Evolutionary conservation across 1,140 invertebrate genomes (phyloP).

Genomic region (Matsumurasca onukii): DNA sequence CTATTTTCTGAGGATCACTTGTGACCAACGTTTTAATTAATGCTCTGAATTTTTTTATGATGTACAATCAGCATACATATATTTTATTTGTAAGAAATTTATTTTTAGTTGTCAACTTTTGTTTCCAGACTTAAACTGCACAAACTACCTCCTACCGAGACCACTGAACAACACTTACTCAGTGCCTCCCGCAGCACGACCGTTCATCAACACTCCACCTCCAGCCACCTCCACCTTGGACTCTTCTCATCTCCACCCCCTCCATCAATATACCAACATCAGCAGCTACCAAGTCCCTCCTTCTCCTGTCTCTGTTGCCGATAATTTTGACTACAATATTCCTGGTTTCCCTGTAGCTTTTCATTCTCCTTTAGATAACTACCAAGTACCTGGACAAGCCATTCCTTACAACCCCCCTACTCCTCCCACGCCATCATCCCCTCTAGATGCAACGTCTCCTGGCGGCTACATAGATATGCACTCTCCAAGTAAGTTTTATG

Average conservation of each 20-base stretch:
- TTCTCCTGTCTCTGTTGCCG: constrained; percentile 32
- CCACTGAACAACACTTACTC: constrained; percentile 55
- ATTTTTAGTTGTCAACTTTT: too few relatives aligned
- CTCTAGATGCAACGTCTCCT: constrained; percentile 43
- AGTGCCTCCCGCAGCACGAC: constrained; percentile 54
- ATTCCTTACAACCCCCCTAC: constrained; percentile 37
- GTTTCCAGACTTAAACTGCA: constrained; percentile 43
- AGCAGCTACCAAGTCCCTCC: constrained; percentile 39
- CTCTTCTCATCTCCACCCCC: constrained; percentile 18
- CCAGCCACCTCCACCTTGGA: constrained; percentile 32
- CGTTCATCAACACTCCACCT: constrained; percentile 40
- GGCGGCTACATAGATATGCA: constrained; percentile 57
- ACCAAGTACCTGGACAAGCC: constrained; percentile 47
- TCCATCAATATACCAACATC: constrained; percentile 35
- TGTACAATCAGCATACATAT: too few relatives aligned
- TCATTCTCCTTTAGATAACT: constrained; percentile 46
- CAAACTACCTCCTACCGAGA: constrained; percentile 56
- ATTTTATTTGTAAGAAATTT: too few relatives aligned
- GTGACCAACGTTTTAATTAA: too few relatives aligned
- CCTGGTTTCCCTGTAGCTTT: constrained; percentile 33
- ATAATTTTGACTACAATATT: constrained; percentile 26
- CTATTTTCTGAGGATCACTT: too few relatives aligned
- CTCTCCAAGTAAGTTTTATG: constrained; percentile 49
- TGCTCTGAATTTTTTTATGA: too few relatives aligned
- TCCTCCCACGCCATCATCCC: constrained; percentile 40